Evolutionary conservation across 30 jellyfish, hydroid and myxozoan genomes (phyloP), one percentile per base, ranked within the genome.

Genomic region (Sanderia malayensis): DNA sequence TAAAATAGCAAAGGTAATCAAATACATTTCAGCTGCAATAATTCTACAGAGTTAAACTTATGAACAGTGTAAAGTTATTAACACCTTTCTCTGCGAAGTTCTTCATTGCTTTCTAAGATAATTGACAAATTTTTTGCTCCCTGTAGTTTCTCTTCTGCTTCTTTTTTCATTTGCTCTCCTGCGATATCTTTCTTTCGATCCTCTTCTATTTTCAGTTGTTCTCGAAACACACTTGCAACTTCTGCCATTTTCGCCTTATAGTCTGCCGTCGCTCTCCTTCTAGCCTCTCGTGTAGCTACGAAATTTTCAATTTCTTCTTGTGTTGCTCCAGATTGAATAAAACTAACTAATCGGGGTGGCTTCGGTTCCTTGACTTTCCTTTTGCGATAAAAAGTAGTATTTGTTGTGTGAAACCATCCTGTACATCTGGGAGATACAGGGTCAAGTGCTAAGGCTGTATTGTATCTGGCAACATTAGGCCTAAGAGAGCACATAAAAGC

Each of bases 101-200:
- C 96, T 33, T 76, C 96, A 59, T 86, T 86, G 44, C 75, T 70
- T 65, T 86, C 61, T 55, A 85, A 66, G 25, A 86, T 37, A 9
- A 76, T 18, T 17, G 96, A 75, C 23, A 77, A 10, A 47, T 86
- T 86, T 26, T 27, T 61, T 2, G 83, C 78, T 19, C 34, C 87
- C 25, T 57, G 77, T 44, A 76, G 84, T 22, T 81, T 74, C 46
- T 86, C 96, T 20, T 66, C 92, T 15, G 69, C 64, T 41, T 86
- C 88, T 28, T 80, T 74, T 31, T 63, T 70, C 86, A 79, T 76
- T 37, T 76, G 78, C 45, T 86, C 96, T 17, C 96, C 96, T 63
- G 71, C 84, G 3, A 76, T 66, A 64, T 71, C 89, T 31, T 76
- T 74, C 83, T 68, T 86, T 44, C 61, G 17, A 8, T 85, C 85